These are phyloP conservation scores for Nycteola revayana DNA, from an alignment of 2,888 invertebrate genomes.

Conservation along the genomic window DNA sequence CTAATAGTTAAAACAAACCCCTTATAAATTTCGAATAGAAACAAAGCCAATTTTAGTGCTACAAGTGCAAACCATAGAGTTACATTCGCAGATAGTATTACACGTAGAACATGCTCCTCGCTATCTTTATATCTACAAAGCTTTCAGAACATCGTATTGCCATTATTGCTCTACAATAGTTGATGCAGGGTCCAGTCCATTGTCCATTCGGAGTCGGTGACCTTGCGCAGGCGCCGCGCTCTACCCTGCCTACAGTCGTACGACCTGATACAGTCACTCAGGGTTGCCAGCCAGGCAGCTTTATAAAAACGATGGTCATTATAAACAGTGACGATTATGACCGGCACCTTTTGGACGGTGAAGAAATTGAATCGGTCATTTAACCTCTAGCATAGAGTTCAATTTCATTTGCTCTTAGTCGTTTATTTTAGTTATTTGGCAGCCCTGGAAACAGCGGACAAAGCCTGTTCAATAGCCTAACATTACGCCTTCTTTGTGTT, in stretches of 20 bases:
- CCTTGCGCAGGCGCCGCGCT: conserved; percentile 52
- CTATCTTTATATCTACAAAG: conserved; percentile 17
- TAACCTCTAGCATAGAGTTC: too few relatives aligned
- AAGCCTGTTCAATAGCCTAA: conserved; percentile 23
- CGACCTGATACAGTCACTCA: conserved; percentile 32
- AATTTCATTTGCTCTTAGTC: too few relatives aligned
- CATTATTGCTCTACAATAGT: conserved; percentile 15
- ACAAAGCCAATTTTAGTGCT: too few relatives aligned
- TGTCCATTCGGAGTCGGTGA: conserved; percentile 71
- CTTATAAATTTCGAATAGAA: too few relatives aligned
- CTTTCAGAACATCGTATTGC: conserved; percentile 8
- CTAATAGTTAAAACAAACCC: too few relatives aligned
- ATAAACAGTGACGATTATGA: too few relatives aligned
- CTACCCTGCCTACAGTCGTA: conserved; percentile 39
- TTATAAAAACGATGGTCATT: too few relatives aligned
- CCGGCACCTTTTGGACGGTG: too few relatives aligned
- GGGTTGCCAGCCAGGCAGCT: background rate
- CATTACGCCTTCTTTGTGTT: conserved; percentile 30
- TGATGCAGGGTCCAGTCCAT: conserved; percentile 41
- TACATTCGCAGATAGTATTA: too few relatives aligned
- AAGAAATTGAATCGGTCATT: too few relatives aligned
- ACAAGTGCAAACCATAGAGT: too few relatives aligned
- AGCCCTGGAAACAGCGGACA: conserved; percentile 13
- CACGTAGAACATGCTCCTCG: background rate
- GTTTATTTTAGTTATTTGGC: conserved; percentile 10